A percentile compares a stretch with the other conserved stretches of the same genome.
These are phyloP conservation scores for Chamaetylas fuelleborni DNA, from an alignment of 2,113 vertebrate species.

Conservation along the genomic window DNA sequence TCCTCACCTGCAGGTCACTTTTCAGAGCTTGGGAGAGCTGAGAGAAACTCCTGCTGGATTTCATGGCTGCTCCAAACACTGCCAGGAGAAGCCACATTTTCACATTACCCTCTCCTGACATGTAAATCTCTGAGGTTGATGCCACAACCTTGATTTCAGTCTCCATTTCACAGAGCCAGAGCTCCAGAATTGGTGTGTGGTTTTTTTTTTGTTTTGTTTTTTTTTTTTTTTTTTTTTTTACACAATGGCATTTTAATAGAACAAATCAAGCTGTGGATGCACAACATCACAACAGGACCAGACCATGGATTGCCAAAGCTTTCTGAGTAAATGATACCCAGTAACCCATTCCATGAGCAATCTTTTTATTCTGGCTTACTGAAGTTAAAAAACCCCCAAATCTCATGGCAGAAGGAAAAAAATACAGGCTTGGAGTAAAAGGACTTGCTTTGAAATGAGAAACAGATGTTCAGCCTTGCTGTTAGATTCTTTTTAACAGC, in stretches of 20 bases:
- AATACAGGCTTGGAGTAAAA: not conserved
- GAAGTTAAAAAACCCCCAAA: not conserved
- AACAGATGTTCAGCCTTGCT: conserved; percentile 40
- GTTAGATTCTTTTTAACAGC: not conserved
- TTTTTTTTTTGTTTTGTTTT: no score
- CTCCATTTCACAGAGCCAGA: not conserved
- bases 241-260: not conserved
- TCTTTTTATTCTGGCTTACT: not conserved
- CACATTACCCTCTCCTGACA: not conserved
- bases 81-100: not conserved
- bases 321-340: not conserved
- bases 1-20: not conserved
- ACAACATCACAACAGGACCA: not conserved
- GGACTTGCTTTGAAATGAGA: conserved; percentile 2
- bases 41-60: not conserved
- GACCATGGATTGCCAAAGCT: not conserved
- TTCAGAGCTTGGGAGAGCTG: not conserved
- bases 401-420: not conserved
- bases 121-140: not conserved
- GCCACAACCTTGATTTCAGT: not conserved
- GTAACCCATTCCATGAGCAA: not conserved
- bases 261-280: not conserved
- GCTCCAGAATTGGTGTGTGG: not conserved
- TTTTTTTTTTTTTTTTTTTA: not conserved
- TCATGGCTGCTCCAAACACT: not conserved